A percentile compares a stretch with the other conserved stretches of the same genome.
These are phyloP conservation scores for Argya squamiceps DNA, from an alignment of 2,797 vertebrate genomes.

Conservation along the genomic window DNA sequence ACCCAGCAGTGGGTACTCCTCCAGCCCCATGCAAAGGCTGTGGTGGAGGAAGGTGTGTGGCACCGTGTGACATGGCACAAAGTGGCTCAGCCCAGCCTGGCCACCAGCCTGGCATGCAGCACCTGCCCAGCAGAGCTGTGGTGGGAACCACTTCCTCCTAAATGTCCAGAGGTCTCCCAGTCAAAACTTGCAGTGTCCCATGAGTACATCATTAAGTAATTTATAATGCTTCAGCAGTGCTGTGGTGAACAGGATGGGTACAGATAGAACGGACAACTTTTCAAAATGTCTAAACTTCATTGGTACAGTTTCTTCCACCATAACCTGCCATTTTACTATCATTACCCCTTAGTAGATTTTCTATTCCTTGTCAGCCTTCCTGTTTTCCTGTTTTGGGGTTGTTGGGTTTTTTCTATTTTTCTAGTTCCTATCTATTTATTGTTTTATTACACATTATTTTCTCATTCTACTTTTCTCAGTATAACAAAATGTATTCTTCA, in stretches of 20 bases:
- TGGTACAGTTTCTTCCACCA: background rate
- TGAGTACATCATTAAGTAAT: background rate
- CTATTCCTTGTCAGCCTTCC: background rate
- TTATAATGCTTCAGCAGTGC: background rate
- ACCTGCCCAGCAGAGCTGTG: background rate
- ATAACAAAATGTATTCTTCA: background rate
- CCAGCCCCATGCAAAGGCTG: accelerated
- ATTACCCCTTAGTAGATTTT: background rate
- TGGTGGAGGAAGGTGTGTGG: accelerated
- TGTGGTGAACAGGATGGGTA: background rate
- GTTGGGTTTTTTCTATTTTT: background rate
- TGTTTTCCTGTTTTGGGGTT: background rate
- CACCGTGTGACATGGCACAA: accelerated
- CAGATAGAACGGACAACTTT: background rate
- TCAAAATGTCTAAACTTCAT: background rate
- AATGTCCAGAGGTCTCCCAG: background rate
- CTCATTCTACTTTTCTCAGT: background rate
- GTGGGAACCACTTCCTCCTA: background rate
- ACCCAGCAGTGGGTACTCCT: background rate
- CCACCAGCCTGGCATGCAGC: background rate
- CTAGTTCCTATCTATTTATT: background rate
- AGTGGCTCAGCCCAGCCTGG: background rate
- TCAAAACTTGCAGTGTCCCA: background rate
- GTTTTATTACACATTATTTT: background rate
- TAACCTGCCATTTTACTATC: background rate